These are phyloP conservation scores for Lucilia cuprina DNA, from an alignment of 1,140 invertebrate genomes.

Conservation along the genomic window DNA sequence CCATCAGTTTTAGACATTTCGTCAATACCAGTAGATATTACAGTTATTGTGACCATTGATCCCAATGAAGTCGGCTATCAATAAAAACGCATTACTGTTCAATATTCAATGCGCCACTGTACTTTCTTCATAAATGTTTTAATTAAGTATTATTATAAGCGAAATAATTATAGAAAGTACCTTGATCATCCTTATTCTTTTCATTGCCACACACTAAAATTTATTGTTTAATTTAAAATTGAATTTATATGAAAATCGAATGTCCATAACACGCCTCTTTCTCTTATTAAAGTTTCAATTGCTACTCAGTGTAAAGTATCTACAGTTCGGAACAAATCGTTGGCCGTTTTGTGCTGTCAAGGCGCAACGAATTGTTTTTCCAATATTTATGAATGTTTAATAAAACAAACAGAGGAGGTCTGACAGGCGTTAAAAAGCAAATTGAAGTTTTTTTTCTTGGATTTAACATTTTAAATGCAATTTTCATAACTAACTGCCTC, in stretches of 20 bases:
- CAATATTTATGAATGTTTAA: conserved; percentile 8
- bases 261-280: not conserved
- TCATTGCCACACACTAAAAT: too few species aligned
- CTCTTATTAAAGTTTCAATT: not conserved
- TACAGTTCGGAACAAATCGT: not conserved
- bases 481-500: conserved; percentile 7
- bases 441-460: conserved; percentile 21
- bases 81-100: too few species aligned
- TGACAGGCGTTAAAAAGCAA: conserved; percentile 40
- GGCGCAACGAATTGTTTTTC: not conserved
- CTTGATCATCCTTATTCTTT: too few species aligned
- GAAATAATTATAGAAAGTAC: too few species aligned
- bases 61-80: too few species aligned
- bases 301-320: not conserved
- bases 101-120: too few species aligned
- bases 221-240: not conserved
- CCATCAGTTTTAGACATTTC: too few species aligned
- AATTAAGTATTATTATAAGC: too few species aligned
- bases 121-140: too few species aligned
- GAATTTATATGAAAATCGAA: not conserved
- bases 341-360: not conserved
- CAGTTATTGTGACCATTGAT: too few species aligned
- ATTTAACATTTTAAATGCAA: not conserved
- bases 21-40: too few species aligned
- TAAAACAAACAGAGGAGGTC: conserved; percentile 39